Percentiles rank a stretch among this genome's conserved stretches.
phyloP scores from a whole-genome alignment of 2,113 vertebrate genomes.

The Zeus faber region DNA sequence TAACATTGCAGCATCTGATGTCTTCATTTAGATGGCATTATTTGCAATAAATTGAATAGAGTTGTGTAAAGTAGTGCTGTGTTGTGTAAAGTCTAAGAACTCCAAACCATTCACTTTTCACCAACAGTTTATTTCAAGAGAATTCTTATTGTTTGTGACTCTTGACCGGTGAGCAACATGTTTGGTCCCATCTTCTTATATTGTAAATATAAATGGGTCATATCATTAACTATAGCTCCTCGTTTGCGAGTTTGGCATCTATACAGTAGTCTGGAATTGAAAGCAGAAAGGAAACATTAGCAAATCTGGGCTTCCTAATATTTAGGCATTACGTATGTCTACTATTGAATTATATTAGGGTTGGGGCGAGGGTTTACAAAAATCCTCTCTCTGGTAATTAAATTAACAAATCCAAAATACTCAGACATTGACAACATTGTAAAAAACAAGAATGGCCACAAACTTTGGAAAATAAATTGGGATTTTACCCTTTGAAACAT shows the following conservation, averaged over 20 bases:
- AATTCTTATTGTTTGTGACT: not conserved
- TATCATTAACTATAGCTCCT: conserved; percentile 55
- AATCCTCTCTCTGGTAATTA: too few species aligned
- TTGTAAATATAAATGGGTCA: not conserved
- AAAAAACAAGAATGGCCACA: not conserved
- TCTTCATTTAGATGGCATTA: too few species aligned
- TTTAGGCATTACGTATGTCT: not conserved
- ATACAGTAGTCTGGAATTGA: conserved; percentile 63
- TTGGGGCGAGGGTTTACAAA: too few species aligned
- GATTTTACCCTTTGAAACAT: too few species aligned
- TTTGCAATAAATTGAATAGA: too few species aligned
- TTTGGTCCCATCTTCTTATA: conserved; percentile 13
- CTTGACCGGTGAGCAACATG: not conserved
- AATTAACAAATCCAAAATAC: too few species aligned
- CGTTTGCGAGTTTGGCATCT: conserved; percentile 18
- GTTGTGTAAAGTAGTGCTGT: too few species aligned
- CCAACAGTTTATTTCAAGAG: conserved; percentile 6
- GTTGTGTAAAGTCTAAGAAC: too few species aligned
- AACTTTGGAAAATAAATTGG: not conserved
- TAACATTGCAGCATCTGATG: too few species aligned
- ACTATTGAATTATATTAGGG: too few species aligned
- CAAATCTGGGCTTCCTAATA: not conserved
- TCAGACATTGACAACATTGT: not conserved
- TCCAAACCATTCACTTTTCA: too few species aligned
- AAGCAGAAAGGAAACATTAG: conserved; percentile 13